Evolutionary conservation across 1,140 invertebrate species (phyloP), one percentile per base, ranked within the genome.

Genomic region (Ceratosolen fusciceps): DNA sequence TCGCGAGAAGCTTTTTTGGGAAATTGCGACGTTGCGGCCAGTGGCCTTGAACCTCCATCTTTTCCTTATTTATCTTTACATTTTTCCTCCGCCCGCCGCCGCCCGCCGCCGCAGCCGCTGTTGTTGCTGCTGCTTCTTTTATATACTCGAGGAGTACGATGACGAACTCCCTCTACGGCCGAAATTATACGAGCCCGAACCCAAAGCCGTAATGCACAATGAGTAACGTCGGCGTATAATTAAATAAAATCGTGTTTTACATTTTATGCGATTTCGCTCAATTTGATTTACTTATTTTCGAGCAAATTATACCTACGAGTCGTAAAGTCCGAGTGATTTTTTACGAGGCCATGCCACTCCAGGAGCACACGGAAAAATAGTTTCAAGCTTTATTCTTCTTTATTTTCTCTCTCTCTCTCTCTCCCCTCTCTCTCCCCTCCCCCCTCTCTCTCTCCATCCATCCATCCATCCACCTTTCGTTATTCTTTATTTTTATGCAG

Each of bases 371-470:
- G 8, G 19, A 65, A 65, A 65, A 65, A 65, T 65, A 37, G 1
- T 37, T 65, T 37, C 3, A 37, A 65, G 9, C 24, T 29, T 60
- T 29, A n/a, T n/a, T n/a, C n/a, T n/a, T n/a, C n/a, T n/a, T n/a
- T n/a, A n/a, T n/a, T n/a, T n/a, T n/a, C n/a, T n/a, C 29, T 47
- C 60, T 65, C 19, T 65, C 60, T 65, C 60, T 65, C 26, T 26
- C 34, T 68, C 65, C 34, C 65, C 34, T n/a, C 34, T 68, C 65
- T 68, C 65, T 68, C 65, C 39, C 65, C n/a, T 37, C 39, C 65
- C 54, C 71, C 29, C 71, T 52, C 47, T 26, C 54, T 56, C 54
- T 56, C 9, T 60, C 24, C 29, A 60, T 60, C 24, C 29, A 60
- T 60, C 24, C 29, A 60, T 60, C 24, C 29, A 60, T 60, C 24